Conservation (phyloP, 2,888 invertebrate species). For the Heliconius charithonia region DNA sequence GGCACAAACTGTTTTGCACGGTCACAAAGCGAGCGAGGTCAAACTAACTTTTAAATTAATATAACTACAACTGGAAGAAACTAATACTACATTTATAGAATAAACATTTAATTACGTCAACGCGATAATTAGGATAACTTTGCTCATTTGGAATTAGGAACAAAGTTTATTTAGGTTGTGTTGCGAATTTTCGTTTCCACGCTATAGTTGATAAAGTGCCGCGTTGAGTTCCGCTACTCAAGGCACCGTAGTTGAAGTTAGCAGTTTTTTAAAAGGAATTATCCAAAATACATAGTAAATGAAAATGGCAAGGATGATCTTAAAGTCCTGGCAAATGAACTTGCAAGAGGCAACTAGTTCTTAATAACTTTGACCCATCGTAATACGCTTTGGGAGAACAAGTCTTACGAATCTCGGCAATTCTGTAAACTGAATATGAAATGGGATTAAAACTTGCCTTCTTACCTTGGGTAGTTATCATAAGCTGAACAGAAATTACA, state of each 20-base stretch:
- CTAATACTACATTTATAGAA: not conserved
- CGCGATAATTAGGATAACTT: conserved; percentile 2
- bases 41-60: not conserved
- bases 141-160: not conserved
- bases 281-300: not conserved
- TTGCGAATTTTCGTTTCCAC: not conserved
- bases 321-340: not conserved
- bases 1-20: not conserved
- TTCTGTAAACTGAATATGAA: conserved; percentile 1
- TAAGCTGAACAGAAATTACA: not conserved
- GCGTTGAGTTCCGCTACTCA: not conserved
- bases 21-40: not conserved
- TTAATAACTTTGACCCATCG: not conserved
- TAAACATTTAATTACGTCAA: conserved; percentile 1
- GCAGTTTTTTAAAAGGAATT: too few species aligned
- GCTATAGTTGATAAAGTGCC: not conserved
- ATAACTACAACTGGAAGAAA: not conserved
- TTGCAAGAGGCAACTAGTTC: not conserved
- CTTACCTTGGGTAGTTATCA: not conserved
- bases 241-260: too few species aligned
- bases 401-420: not conserved
- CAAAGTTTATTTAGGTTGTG: conserved; percentile 15
- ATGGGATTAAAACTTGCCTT: not conserved
- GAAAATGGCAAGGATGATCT: not conserved
- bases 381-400: not conserved